A percentile compares a stretch with the other conserved stretches of the same genome.
phyloP scores from a whole-genome alignment of 1,140 invertebrate species.

The Ylistrum balloti region DNA sequence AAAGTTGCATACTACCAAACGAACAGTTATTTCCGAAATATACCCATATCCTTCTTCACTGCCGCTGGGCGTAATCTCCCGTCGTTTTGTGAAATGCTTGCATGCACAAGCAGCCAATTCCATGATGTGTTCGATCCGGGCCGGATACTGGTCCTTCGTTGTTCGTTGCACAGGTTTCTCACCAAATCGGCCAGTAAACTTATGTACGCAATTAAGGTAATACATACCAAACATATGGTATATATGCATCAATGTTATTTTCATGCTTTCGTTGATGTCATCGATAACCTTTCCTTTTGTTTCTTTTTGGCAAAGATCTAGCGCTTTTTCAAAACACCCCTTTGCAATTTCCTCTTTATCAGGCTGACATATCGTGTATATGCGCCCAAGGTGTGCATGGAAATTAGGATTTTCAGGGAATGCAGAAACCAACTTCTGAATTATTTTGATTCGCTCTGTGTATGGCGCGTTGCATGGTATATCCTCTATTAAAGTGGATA shows the following conservation, averaged over 20 bases:
- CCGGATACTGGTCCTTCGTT: conserved; percentile 15
- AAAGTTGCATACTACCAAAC: conserved; percentile 59
- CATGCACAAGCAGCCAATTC: conserved; percentile 54
- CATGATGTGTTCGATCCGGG: conserved; percentile 44
- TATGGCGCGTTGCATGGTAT: conserved; percentile 60
- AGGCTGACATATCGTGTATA: conserved; percentile 60
- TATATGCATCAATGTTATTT: conserved; percentile 57
- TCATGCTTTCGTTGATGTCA: conserved; percentile 47
- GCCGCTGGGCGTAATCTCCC: conserved; percentile 48
- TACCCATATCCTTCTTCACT: conserved; percentile 56
- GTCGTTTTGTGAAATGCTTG: conserved; percentile 45
- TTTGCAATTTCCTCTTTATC: conserved; percentile 62
- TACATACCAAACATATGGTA: conserved; percentile 66
- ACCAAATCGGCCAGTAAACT: conserved; percentile 54
- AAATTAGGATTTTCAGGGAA: conserved; percentile 67
- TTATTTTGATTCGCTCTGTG: conserved; percentile 58
- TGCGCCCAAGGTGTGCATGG: conserved; percentile 65
- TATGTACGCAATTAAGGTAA: conserved; percentile 50
- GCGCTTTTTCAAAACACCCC: conserved; percentile 56
- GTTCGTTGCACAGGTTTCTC: conserved; percentile 41
- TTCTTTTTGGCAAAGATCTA: conserved; percentile 52
- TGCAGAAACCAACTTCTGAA: conserved; percentile 52
- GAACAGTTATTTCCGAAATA: conserved; percentile 56
- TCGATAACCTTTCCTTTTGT: neutral
- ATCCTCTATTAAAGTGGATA: conserved; percentile 62